phyloP scores from a whole-genome alignment of 2,797 vertebrate species.

The Peromyscus eremicus region DNA sequence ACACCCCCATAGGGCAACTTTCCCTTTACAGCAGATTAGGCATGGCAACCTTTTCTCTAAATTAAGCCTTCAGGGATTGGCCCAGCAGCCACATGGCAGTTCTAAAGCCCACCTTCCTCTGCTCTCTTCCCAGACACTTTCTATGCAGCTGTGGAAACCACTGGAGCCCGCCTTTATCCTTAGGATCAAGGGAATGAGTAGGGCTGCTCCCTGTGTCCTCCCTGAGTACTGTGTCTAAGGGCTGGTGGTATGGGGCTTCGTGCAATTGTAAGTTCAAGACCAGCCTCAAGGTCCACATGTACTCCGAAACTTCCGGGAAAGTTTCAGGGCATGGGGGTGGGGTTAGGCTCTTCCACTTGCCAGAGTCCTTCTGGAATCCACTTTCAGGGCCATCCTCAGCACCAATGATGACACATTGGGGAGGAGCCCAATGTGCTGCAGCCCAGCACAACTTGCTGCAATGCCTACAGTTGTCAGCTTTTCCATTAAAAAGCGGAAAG shows the following conservation, averaged over 20 bases:
- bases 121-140: not conserved
- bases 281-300: too few species aligned
- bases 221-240: not conserved
- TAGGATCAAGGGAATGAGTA: not conserved
- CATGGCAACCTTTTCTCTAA: constrained; percentile 1
- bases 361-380: not conserved
- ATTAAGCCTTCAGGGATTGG: not conserved
- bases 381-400: too few species aligned
- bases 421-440: not conserved
- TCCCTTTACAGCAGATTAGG: constrained; percentile 9
- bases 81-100: not conserved
- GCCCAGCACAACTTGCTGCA: not conserved
- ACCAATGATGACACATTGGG: not conserved
- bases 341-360: not conserved
- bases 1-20: not conserved
- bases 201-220: not conserved
- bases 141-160: not conserved
- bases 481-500: not conserved
- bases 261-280: constrained; percentile 9
- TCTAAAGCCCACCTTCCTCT: not conserved
- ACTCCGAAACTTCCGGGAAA: not conserved
- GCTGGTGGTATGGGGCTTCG: not conserved
- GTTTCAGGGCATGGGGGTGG: not conserved
- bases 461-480: not conserved
- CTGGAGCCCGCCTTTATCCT: not conserved